Evolutionary conservation across 2,888 invertebrate genomes (phyloP).

Genomic region (Protophormia terraenovae): DNA sequence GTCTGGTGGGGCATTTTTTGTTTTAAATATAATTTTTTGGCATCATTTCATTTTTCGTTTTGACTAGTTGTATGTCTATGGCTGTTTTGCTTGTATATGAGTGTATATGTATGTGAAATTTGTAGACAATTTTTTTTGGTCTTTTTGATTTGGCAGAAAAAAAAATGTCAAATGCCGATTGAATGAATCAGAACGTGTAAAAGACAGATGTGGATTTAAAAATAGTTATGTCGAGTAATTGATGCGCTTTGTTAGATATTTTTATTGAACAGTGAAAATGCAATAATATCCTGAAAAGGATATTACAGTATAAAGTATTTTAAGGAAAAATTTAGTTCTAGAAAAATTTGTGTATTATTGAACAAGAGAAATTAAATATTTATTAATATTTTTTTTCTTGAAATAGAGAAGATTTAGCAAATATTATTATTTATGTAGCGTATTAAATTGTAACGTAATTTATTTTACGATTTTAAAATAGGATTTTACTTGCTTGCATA

Average conservation of each 20-base stretch:
- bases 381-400: too few species aligned
- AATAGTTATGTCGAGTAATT: slow-evolving; percentile 2
- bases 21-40: slow-evolving; percentile 32
- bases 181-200: slow-evolving; percentile 25
- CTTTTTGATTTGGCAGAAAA: not conserved
- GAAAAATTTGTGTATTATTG: too few species aligned
- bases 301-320: too few species aligned
- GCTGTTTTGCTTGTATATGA: not conserved
- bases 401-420: too few species aligned
- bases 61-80: not conserved
- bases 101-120: too few species aligned
- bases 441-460: slow-evolving; percentile 14
- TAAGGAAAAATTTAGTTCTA: too few species aligned
- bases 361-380: too few species aligned
- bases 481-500: not conserved
- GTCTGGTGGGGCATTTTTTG: slow-evolving; percentile 50
- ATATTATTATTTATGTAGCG: slow-evolving; percentile 25
- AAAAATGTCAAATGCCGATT: slow-evolving; percentile 16
- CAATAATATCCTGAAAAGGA: too few species aligned
- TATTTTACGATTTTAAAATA: not conserved
- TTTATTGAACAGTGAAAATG: too few species aligned
- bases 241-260: not conserved
- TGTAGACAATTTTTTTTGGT: not conserved
- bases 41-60: slow-evolving; percentile 39
- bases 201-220: not conserved